Evolutionary conservation across 2,113 vertebrate genomes (phyloP).

Genomic region (Oceanites oceanicus): DNA sequence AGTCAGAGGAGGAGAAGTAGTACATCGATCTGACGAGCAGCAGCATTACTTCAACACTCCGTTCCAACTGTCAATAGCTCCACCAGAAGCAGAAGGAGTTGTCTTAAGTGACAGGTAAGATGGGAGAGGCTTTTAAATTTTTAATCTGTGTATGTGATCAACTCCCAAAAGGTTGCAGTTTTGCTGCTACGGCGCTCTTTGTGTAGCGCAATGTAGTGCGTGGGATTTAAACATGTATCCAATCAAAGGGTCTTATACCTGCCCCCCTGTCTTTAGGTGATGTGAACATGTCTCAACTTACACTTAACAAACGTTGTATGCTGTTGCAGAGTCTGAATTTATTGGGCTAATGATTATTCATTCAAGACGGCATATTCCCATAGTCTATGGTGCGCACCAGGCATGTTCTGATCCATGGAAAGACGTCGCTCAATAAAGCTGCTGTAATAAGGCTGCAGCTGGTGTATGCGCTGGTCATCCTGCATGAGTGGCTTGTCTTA

Average conservation of each 20-base stretch:
- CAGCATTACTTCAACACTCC: constrained; percentile 96
- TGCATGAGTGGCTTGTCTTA: neutral
- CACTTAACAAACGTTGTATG: fast-evolving
- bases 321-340: neutral
- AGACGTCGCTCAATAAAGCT: fast-evolving
- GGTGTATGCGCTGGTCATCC: neutral
- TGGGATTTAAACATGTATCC: fast-evolving
- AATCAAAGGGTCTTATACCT: neutral
- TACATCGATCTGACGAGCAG: constrained; percentile 96
- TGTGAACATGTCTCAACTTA: neutral
- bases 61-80: constrained; percentile 96
- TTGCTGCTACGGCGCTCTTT: neutral
- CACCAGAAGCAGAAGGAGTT: constrained; percentile 91
- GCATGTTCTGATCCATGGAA: neutral
- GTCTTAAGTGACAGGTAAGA: constrained; percentile 86
- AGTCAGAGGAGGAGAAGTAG: constrained; percentile 93
- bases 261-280: neutral
- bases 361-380: neutral
- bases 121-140: neutral
- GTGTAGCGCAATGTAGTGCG: fast-evolving
- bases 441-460: neutral
- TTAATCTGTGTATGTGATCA: neutral
- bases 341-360: neutral
- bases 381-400: neutral
- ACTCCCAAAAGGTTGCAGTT: neutral